These are phyloP conservation scores for Megaceryle maxima DNA, from an alignment of 2,113 vertebrate species.

Conservation along the genomic window DNA sequence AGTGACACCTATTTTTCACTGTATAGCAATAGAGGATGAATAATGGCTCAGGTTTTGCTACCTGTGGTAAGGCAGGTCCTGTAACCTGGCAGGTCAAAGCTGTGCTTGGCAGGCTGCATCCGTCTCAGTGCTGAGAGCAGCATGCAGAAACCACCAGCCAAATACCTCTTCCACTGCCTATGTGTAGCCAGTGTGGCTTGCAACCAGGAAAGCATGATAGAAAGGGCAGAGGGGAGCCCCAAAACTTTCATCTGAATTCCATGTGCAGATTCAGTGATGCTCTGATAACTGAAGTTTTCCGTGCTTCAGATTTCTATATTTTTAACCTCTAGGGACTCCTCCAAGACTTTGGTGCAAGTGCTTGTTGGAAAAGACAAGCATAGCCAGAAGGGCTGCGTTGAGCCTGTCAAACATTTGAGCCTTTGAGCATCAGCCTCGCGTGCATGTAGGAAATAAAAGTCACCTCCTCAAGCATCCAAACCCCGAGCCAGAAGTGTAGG, in stretches of 20 bases:
- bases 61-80: not conserved
- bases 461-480: not conserved
- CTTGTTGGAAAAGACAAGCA: not conserved
- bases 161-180: not conserved
- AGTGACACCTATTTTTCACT: constrained; percentile 8
- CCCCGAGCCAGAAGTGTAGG: not conserved
- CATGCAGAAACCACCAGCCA: not conserved
- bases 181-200: not conserved
- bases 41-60: not conserved
- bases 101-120: not conserved
- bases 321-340: not conserved
- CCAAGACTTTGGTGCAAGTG: not conserved
- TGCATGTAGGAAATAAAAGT: not conserved
- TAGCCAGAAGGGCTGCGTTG: not conserved
- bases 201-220: no score
- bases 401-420: fast-evolving
- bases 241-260: not conserved
- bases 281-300: not conserved
- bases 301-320: not conserved
- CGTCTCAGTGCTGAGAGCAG: not conserved
- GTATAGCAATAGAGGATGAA: not conserved
- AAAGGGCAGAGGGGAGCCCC: not conserved
- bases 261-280: not conserved
- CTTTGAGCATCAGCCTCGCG: not conserved
- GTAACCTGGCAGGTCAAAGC: not conserved